A percentile compares a stretch with the other conserved stretches of the same genome.
These are phyloP conservation scores for Bradypodion ventrale DNA, from an alignment of 2,797 vertebrate genomes.

Conservation along the genomic window DNA sequence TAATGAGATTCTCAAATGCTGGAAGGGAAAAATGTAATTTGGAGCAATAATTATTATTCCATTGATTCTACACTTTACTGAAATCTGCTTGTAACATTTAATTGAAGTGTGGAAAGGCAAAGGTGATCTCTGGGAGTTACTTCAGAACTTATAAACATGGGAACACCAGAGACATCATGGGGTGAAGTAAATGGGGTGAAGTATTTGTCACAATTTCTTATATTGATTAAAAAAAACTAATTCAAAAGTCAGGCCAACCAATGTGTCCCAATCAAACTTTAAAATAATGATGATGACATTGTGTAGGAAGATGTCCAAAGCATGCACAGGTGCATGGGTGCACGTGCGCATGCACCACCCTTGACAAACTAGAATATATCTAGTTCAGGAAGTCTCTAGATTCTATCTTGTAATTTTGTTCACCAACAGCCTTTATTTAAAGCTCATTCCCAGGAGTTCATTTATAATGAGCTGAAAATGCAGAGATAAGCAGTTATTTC, in stretches of 20 bases:
- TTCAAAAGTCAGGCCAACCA: background rate
- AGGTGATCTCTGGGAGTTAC: background rate
- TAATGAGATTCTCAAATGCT: background rate
- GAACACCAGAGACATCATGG: background rate
- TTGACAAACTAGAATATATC: slow-evolving; percentile 59
- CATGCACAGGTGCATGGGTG: too few relatives aligned
- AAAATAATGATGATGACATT: background rate
- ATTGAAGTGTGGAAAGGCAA: background rate
- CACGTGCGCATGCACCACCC: slow-evolving; percentile 34
- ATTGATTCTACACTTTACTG: background rate
- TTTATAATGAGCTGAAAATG: slow-evolving; percentile 69
- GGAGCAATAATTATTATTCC: background rate
- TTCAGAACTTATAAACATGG: background rate
- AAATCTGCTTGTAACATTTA: background rate
- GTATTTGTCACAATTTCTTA: background rate
- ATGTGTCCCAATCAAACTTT: slow-evolving; percentile 11
- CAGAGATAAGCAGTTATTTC: slow-evolving; percentile 69
- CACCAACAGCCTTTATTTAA: slow-evolving; percentile 69
- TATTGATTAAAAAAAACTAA: slow-evolving; percentile 9
- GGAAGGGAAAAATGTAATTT: background rate
- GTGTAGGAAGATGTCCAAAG: slow-evolving; percentile 29
- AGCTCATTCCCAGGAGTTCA: slow-evolving; percentile 49
- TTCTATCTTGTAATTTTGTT: slow-evolving; percentile 67
- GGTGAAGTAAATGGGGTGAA: too few relatives aligned
- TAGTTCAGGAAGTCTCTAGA: slow-evolving; percentile 60